These are phyloP conservation scores for Aspidiotus destructor DNA, from an alignment of 2,888 invertebrate genomes.

Conservation along the genomic window DNA sequence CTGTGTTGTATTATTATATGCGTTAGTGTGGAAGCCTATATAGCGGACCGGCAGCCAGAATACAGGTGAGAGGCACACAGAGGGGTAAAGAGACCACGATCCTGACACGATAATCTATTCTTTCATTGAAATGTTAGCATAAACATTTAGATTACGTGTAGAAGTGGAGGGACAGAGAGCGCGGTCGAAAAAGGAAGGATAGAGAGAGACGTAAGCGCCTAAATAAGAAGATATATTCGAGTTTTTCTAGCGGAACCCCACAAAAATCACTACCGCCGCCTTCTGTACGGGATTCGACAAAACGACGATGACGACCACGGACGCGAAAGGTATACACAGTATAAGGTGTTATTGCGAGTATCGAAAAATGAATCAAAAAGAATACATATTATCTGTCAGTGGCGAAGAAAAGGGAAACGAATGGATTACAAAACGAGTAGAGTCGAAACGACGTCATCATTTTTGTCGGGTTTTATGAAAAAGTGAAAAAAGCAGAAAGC, in stretches of 20 bases:
- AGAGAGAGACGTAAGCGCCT: not conserved
- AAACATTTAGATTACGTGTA: constrained; percentile 29
- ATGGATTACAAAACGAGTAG: constrained; percentile 1
- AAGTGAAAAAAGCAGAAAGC: not conserved
- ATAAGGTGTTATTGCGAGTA: not conserved
- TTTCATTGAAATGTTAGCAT: constrained; percentile 31
- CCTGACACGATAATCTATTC: constrained; percentile 31
- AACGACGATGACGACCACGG: not conserved
- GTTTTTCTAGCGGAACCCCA: constrained; percentile 26
- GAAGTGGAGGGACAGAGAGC: constrained; percentile 4
- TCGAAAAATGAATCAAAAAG: constrained; percentile 13
- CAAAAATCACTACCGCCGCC: constrained; percentile 23
- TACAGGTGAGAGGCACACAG: not conserved
- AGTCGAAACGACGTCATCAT: not conserved
- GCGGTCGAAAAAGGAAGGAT: constrained; percentile 4
- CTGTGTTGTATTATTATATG: constrained; percentile 16
- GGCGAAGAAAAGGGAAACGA: not conserved
- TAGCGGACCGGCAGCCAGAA: not conserved
- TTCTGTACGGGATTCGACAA: not conserved
- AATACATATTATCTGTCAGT: constrained; percentile 18
- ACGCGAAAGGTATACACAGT: constrained; percentile 7
- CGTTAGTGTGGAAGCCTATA: too few species aligned
- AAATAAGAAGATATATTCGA: not conserved
- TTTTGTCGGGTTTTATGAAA: constrained; percentile 5
- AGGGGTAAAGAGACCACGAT: not conserved